These are phyloP conservation scores for Chelmon rostratus DNA, from an alignment of 2,797 vertebrate genomes.

Conservation along the genomic window DNA sequence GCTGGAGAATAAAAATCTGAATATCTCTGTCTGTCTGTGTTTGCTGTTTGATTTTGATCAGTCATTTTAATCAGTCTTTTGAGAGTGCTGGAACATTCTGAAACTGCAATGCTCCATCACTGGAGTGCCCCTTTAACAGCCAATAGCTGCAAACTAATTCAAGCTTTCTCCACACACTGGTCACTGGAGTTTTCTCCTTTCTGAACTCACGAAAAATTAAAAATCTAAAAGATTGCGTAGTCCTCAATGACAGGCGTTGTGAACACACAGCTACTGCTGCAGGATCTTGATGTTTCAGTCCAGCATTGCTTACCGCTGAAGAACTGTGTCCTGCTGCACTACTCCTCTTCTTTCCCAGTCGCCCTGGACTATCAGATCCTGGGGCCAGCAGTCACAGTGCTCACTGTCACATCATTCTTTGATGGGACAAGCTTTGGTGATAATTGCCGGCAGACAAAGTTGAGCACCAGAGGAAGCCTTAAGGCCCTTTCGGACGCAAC, in stretches of 20 bases:
- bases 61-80: neutral
- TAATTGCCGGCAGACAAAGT: slow-evolving; percentile 49
- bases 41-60: neutral
- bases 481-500: too few species aligned
- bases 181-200: neutral
- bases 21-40: neutral
- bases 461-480: slow-evolving; percentile 22
- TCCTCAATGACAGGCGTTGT: neutral
- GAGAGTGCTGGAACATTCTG: neutral
- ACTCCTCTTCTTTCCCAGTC: slow-evolving; percentile 12
- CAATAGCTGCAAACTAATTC: neutral
- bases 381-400: neutral
- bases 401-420: slow-evolving; percentile 1
- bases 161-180: neutral
- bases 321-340: neutral
- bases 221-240: too few species aligned
- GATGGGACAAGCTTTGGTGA: slow-evolving; percentile 2
- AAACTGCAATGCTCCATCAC: neutral
- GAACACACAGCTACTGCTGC: neutral
- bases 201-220: neutral
- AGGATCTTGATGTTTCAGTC: slow-evolving; percentile 6
- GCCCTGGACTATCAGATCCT: neutral
- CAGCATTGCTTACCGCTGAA: slow-evolving; percentile 19
- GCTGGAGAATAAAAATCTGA: neutral
- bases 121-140: neutral